Conservation (phyloP, 2,888 invertebrate species). For the Ennomos quercinarius region DNA sequence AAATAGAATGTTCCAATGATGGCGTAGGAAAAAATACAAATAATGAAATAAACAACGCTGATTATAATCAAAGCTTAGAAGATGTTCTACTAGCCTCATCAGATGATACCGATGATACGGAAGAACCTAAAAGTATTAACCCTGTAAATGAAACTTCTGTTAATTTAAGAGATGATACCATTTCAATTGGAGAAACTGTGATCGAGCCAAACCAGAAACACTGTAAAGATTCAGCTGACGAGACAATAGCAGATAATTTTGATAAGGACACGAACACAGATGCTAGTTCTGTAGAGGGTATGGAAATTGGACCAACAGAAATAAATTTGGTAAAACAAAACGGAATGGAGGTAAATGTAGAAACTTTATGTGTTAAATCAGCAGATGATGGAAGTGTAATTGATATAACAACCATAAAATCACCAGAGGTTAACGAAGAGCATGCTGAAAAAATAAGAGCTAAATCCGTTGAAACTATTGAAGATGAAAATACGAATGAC, state of each 20-base stretch:
- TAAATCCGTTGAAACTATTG: conserved; percentile 4
- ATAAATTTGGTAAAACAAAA: conserved; percentile 9
- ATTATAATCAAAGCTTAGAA: conserved; percentile 55
- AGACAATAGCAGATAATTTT: conserved; percentile 6
- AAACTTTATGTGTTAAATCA: conserved; percentile 10
- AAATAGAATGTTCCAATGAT: conserved; percentile 42
- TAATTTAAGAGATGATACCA: conserved; percentile 57
- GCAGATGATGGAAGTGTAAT: conserved; percentile 5
- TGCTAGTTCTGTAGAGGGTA: conserved; percentile 27
- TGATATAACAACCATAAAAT: conserved; percentile 17
- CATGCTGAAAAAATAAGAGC: too few species aligned
- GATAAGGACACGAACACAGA: conserved; percentile 21
- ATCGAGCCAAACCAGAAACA: conserved; percentile 37
- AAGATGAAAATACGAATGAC: conserved; percentile 3
- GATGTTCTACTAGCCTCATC: conserved; percentile 58
- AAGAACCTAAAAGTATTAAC: conserved; percentile 1
- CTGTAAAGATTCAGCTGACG: conserved; percentile 17
- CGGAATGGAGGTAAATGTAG: conserved; percentile 1
- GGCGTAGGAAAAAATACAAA: conserved; percentile 36
- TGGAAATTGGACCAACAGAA: conserved; percentile 17
- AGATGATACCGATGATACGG: conserved; percentile 16
- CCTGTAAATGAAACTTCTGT: conserved; percentile 34
- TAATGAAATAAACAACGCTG: conserved; percentile 49
- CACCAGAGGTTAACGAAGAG: conserved; percentile 6
- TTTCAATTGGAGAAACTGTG: conserved; percentile 55